Percentiles rank a stretch among this genome's conserved stretches.
These are phyloP conservation scores for Plestiodon gilberti DNA, from an alignment of 2,113 vertebrate species.

Conservation along the genomic window DNA sequence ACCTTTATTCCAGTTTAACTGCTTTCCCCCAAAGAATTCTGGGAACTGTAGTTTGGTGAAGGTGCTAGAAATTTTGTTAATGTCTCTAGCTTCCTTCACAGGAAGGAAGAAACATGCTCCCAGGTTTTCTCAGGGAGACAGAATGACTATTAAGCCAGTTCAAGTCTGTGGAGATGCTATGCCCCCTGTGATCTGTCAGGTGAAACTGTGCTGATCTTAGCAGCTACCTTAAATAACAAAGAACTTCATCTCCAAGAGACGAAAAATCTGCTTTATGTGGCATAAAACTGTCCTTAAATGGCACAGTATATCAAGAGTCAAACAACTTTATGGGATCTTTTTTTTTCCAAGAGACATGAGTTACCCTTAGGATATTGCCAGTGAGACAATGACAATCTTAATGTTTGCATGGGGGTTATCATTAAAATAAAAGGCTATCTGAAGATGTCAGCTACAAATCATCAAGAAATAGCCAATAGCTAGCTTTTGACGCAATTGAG, in stretches of 20 bases:
- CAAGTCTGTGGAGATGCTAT: not conserved
- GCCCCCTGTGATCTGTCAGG: not conserved
- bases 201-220: not conserved
- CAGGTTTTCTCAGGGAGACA: not conserved
- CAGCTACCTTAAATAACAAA: not conserved
- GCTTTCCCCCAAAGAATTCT: not conserved
- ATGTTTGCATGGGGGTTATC: constrained; percentile 61
- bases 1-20: not conserved
- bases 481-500: constrained; percentile 69
- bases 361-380: constrained; percentile 40
- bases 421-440: constrained; percentile 72
- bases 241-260: not conserved
- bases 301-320: constrained; percentile 37
- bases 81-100: not conserved
- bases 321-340: constrained; percentile 35
- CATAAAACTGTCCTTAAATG: constrained; percentile 61
- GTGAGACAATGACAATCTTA: constrained; percentile 66
- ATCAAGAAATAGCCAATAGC: constrained; percentile 66
- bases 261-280: not conserved
- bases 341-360: constrained; percentile 46
- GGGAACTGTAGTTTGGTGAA: not conserved
- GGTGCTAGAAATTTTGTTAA: not conserved
- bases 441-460: constrained; percentile 67
- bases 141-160: not conserved
- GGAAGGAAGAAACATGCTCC: not conserved